Conservation (phyloP, 2,888 invertebrate genomes). For the Leucania comma region DNA sequence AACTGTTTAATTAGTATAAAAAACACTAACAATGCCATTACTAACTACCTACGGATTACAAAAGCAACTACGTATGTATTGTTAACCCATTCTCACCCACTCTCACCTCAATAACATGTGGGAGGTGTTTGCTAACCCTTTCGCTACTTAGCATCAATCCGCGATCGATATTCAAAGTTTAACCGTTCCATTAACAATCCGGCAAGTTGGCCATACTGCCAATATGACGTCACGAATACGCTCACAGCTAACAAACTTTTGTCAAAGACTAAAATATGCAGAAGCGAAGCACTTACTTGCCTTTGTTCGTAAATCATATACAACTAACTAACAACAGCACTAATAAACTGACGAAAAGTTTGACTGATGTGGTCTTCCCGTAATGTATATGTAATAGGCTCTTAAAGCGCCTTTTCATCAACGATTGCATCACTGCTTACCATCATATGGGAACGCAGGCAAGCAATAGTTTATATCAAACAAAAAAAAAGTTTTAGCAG, state of each 20-base stretch:
- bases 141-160: slow-evolving; percentile 64
- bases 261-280: slow-evolving; percentile 24
- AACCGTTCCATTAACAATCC: slow-evolving; percentile 73
- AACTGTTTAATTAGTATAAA: slow-evolving; percentile 16
- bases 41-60: slow-evolving; percentile 15
- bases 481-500: background rate
- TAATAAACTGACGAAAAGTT: too few relatives aligned
- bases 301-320: background rate
- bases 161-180: slow-evolving; percentile 71
- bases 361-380: too few relatives aligned
- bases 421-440: too few relatives aligned
- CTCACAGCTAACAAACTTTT: slow-evolving; percentile 45
- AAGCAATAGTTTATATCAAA: too few relatives aligned
- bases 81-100: slow-evolving; percentile 22
- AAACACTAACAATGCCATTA: slow-evolving; percentile 17
- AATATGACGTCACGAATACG: slow-evolving; percentile 54
- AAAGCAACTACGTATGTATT: slow-evolving; percentile 16
- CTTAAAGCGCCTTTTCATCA: too few relatives aligned
- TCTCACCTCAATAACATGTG: slow-evolving; percentile 17
- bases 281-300: slow-evolving; percentile 9
- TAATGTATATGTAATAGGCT: too few relatives aligned
- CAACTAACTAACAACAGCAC: too few relatives aligned
- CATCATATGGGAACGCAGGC: too few relatives aligned
- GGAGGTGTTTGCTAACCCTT: slow-evolving; percentile 54
- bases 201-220: slow-evolving; percentile 53